Percentiles rank a stretch among this genome's conserved stretches.
phyloP scores from a whole-genome alignment of 2,797 vertebrate species.

The Octomys mimax region DNA sequence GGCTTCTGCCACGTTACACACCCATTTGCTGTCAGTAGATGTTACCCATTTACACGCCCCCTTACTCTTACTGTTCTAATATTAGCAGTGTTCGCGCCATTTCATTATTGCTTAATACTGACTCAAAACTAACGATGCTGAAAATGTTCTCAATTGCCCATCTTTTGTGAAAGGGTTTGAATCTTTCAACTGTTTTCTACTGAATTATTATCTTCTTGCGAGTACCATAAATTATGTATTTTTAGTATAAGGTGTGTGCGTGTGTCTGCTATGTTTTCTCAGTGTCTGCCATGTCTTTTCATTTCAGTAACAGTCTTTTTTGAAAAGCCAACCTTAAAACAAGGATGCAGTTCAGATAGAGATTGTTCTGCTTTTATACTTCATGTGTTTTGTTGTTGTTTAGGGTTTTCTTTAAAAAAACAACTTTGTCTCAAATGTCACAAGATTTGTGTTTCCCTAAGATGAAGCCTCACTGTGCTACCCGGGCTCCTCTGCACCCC shows the following conservation, averaged over 20 bases:
- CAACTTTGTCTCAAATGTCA: not conserved
- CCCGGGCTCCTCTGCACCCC: not conserved
- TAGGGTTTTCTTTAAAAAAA: not conserved
- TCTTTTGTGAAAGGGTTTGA: not conserved
- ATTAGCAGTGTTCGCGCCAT: not conserved
- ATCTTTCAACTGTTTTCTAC: not conserved
- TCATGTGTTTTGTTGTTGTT: not conserved
- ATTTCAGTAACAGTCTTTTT: not conserved
- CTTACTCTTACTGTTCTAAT: not conserved
- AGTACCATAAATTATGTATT: not conserved
- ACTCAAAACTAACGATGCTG: not conserved
- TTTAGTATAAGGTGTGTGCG: not conserved
- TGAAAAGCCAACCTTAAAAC: not conserved
- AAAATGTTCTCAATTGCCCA: constrained; percentile 37
- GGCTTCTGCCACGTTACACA: not conserved
- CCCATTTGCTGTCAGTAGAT: not conserved
- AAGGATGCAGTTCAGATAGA: not conserved
- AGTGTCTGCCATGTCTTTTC: not conserved
- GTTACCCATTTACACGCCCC: not conserved
- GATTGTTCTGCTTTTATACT: not conserved
- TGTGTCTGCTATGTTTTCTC: not conserved
- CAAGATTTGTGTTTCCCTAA: not conserved
- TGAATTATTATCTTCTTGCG: not conserved
- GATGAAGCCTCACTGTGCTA: not conserved
- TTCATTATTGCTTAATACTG: constrained; percentile 9